A percentile compares a stretch with the other conserved stretches of the same genome.
Conservation (phyloP, 2,888 invertebrate genomes). For the Drosophila buzzatii region DNA sequence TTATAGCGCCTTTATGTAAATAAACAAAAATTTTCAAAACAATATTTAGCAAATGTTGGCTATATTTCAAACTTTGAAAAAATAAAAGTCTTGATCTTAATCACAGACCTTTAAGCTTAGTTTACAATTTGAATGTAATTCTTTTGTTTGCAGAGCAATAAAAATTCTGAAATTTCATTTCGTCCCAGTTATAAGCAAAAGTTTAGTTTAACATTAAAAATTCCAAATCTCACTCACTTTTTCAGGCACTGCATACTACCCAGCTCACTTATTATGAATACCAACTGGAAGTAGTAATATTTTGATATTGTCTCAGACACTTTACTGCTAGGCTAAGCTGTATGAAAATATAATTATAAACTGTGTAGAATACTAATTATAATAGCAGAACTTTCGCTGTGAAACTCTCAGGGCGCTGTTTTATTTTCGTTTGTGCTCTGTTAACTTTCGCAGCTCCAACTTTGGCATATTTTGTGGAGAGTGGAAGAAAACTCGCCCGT, state of each 20-base stretch:
- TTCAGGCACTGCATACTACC: not conserved
- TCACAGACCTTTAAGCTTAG: not conserved
- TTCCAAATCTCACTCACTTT: not conserved
- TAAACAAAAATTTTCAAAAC: not conserved
- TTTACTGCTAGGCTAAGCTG: not conserved
- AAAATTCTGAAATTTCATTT: not conserved
- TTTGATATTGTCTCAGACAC: not conserved
- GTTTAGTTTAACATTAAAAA: not conserved
- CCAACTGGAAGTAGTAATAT: not conserved
- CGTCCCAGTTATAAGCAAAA: not conserved
- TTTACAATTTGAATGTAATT: not conserved
- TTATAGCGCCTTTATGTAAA: not conserved
- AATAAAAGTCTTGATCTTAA: not conserved
- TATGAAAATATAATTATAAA: slow-evolving; percentile 10
- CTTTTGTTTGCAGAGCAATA: not conserved
- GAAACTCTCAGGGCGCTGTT: slow-evolving; percentile 12
- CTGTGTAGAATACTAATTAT: slow-evolving; percentile 5
- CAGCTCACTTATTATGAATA: not conserved
- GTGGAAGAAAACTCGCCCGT: slow-evolving; percentile 3
- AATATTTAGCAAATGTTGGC: too few species aligned
- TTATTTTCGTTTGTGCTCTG: not conserved
- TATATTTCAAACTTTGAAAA: not conserved
- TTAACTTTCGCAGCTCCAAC: slow-evolving; percentile 19
- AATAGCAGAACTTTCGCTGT: slow-evolving; percentile 36
- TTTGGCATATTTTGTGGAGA: slow-evolving; percentile 7